These are phyloP conservation scores for Todiramphus saurophagus DNA, from an alignment of 2,113 vertebrate species.

Conservation along the genomic window DNA sequence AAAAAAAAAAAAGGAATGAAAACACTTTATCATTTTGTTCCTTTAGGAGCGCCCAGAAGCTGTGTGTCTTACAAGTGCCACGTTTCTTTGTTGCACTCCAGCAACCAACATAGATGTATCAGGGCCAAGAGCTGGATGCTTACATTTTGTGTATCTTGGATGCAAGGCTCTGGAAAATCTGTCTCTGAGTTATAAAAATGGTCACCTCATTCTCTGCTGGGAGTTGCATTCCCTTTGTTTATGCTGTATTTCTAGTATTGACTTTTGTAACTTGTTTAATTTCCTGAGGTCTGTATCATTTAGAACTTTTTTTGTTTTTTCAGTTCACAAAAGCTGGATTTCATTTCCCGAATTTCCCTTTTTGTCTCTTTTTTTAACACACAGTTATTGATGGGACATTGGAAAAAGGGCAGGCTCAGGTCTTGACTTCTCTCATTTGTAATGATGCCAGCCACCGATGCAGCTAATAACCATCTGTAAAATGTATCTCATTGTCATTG, in stretches of 20 bases:
- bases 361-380: neutral
- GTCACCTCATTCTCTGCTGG: constrained; percentile 24
- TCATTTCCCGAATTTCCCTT: neutral
- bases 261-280: constrained; percentile 29
- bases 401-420: neutral
- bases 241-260: neutral
- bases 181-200: constrained; percentile 28
- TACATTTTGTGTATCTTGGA: constrained; percentile 43
- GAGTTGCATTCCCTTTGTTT: constrained; percentile 22
- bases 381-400: neutral
- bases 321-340: neutral
- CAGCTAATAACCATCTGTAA: neutral
- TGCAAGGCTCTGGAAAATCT: constrained; percentile 37
- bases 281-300: constrained; percentile 4
- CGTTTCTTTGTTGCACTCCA: constrained; percentile 59
- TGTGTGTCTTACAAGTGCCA: constrained; percentile 15
- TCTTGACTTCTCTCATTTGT: neutral
- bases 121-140: constrained; percentile 9
- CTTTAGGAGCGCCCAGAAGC: constrained; percentile 7
- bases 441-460: neutral
- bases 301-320: neutral
- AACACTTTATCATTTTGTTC: constrained; percentile 44
- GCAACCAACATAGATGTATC: constrained; percentile 33
- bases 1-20: neutral
- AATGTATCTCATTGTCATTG: neutral